Evolutionary conservation across 2,113 vertebrate genomes (phyloP), one percentile per base, ranked within the genome.

Genomic region (Hippocampus guttulatus): DNA sequence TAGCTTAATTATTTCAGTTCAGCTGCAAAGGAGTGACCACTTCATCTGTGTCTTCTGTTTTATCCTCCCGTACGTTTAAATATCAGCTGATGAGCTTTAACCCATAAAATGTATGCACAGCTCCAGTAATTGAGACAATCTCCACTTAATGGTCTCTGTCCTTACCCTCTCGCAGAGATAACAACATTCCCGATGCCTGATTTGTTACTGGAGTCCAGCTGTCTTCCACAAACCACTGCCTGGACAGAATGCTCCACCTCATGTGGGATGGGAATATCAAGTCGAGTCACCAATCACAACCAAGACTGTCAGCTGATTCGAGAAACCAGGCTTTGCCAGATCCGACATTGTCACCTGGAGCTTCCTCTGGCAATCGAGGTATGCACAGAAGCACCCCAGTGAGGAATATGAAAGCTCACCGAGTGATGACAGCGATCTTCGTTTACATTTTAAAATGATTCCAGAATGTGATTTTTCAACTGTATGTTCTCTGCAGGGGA

Each of bases 191-290:
- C 87, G 0, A 52, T 67, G 67, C 78, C 81, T 0, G 70, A 77
- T 49, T 27, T 77, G 15, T 47, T 69, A 3, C 75, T 58, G 0
- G 63, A 75, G n/a, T 40, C 84, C 52, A 45, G 75, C 61, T 93
- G 92, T 71, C 75, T 88, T 72, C 81, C 69, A 1, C 90, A 92
- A 81, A 91, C 86, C 76, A 91, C 90, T 0, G 70, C 78, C 5
- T 93, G 92, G 92, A 88, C 89, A 1, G 82, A 89, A 23, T 93
- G 92, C 58, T 93, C 92, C 49, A 76, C 87, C 55, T 84, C 87
- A 15, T 93, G 92, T n/a, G 90, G 91, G 40, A 90, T 91, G 77
- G 92, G 92, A 66, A 58, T 92, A 45, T 93, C 92, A 10, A 91
- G 87, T 68, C 85, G 91, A 1, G 88, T 92, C 67, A 92, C 88